Evolutionary conservation across 1,140 invertebrate genomes (phyloP), one percentile per base, ranked within the genome.

Genomic region (Orius insidiosus): DNA sequence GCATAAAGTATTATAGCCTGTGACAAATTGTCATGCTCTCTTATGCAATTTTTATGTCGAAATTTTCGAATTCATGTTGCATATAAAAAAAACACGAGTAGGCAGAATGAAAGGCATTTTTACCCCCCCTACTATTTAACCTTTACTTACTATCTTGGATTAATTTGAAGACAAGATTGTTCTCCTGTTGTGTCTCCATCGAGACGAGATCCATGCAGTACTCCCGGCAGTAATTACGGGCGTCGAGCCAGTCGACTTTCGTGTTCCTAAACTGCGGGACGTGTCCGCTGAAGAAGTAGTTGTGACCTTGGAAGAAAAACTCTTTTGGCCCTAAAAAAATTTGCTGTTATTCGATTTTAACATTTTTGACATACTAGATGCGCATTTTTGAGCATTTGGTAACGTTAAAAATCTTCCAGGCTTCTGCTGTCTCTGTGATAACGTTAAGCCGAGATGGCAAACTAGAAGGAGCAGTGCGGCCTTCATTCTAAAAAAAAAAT

Each of bases 121-220:
- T n/a, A n/a, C n/a, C n/a, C n/a, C n/a, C n/a, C n/a, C n/a, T n/a
- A n/a, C n/a, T 4, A 4, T 24, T 3, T 4, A 24, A 24, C 24
- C 24, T 24, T 24, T 49, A 68, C 76, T 71, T 62, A 85, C 80
- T 82, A 64, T 83, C 75, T 64, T 84, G 79, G 48, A 90, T 83
- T 8, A 88, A 70, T 57, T 76, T 78, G 70, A 82, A 83, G 59
- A 89, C 75, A 53, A 89, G 73, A 60, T 88, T 85, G 58, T 88
- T 87, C 60, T 92, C 85, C 60, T 86, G 82, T 63, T 86, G 80
- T 1, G 80, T 80, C 62, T 92, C 86, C 54, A 89, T 67, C 1
- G 84, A 84, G 3, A 89, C 76, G 36, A 87, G 71, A 60, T 90
- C 85, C 86, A 92, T 92, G 62, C 86, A 92, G 60, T 87, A 87